Evolutionary conservation across 1,140 invertebrate species (phyloP).

Genomic region (Drosophila bocqueti): DNA sequence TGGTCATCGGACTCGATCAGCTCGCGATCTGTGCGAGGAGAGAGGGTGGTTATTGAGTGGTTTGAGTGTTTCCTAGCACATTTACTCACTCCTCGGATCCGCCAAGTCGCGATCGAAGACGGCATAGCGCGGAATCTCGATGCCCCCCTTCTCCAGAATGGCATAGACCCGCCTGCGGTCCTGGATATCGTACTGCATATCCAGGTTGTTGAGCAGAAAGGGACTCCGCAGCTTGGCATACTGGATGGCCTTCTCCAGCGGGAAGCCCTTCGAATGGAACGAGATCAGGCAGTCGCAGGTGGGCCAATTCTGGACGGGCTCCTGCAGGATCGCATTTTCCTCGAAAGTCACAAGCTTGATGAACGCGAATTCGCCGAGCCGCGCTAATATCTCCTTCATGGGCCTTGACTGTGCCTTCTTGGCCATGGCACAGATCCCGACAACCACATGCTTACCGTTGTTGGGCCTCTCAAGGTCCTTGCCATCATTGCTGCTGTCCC

Average conservation of each 20-base stretch:
- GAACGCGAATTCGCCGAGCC: constrained; percentile 97
- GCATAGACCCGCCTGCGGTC: constrained; percentile 97
- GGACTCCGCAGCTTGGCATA: constrained; percentile 97
- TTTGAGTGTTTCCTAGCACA: background rate
- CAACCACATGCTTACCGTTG: constrained; percentile 90
- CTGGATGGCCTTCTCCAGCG: constrained; percentile 98
- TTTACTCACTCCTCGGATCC: constrained; percentile 92
- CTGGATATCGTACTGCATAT: constrained; percentile 99
- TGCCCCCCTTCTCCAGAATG: constrained; percentile 96
- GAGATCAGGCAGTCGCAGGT: constrained; percentile 99
- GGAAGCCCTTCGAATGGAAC: constrained; percentile 99
- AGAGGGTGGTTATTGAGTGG: constrained; percentile 28
- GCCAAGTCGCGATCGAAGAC: constrained; percentile 97
- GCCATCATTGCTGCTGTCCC: constrained; percentile 86
- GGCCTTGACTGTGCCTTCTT: constrained; percentile 99
- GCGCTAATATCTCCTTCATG: constrained; percentile 99
- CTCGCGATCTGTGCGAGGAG: constrained; percentile 90
- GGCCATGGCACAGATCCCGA: constrained; percentile 99
- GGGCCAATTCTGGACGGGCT: constrained; percentile 99
- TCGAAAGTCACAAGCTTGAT: constrained; percentile 96
- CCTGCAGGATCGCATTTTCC: constrained; percentile 97
- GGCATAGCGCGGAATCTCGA: constrained; percentile 98
- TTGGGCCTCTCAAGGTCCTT: constrained; percentile 86
- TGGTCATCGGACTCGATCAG: constrained; percentile 99
- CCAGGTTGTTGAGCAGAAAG: constrained; percentile 99